A percentile compares a stretch with the other conserved stretches of the same genome.
Conservation (phyloP, 2,888 invertebrate genomes). For the Aelia acuminata region DNA sequence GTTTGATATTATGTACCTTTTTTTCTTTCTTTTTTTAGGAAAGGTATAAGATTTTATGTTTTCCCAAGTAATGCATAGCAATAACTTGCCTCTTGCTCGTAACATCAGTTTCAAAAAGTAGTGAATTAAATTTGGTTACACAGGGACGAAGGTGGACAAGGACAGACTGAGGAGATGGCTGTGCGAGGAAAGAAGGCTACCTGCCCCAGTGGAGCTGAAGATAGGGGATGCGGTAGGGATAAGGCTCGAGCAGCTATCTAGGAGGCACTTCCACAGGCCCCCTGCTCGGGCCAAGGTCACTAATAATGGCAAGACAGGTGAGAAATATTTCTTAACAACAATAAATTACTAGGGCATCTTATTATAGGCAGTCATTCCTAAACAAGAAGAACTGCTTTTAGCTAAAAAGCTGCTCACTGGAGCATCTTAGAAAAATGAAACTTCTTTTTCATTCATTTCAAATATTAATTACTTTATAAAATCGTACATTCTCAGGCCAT, state of each 20-base stretch:
- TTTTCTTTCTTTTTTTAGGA: too few relatives aligned
- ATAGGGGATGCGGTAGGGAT: constrained; percentile 68
- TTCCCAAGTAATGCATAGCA: too few relatives aligned
- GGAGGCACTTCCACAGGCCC: constrained; percentile 73
- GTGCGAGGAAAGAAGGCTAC: constrained; percentile 51
- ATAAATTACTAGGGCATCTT: neutral
- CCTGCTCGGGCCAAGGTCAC: constrained; percentile 78
- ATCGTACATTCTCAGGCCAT: too few relatives aligned
- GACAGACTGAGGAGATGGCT: constrained; percentile 49
- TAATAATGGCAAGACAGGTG: constrained; percentile 78
- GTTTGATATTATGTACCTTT: too few relatives aligned
- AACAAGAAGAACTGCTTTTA: neutral
- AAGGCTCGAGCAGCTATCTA: constrained; percentile 71
- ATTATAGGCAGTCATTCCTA: neutral
- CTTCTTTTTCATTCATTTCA: too few relatives aligned
- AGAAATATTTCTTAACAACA: constrained; percentile 64
- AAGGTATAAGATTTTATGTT: too few relatives aligned
- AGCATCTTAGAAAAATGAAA: too few relatives aligned
- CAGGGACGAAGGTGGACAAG: constrained; percentile 44
- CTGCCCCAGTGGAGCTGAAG: constrained; percentile 71
- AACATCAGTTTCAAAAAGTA: too few relatives aligned
- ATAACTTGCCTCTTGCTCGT: too few relatives aligned
- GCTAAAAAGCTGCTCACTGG: neutral
- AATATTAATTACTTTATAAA: too few relatives aligned
- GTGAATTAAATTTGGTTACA: neutral